Percentiles rank a stretch among this genome's conserved stretches.
phyloP scores from a whole-genome alignment of 2,888 invertebrate species.

The Camptogramma bilineatum region DNA sequence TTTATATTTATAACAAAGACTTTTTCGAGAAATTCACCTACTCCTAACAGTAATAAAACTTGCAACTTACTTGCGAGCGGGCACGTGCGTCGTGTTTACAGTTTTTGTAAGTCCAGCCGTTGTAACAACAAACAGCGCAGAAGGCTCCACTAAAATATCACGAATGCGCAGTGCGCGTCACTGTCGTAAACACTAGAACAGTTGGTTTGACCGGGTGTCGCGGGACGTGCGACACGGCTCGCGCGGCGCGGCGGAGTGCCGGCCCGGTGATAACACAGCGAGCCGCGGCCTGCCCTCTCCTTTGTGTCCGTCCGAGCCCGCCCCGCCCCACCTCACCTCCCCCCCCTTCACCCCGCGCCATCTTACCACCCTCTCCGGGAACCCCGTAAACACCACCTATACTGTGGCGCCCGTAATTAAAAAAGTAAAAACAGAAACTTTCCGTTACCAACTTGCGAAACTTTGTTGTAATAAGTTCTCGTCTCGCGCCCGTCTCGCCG shows the following conservation, averaged over 20 bases:
- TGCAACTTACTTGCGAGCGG: conserved; percentile 76
- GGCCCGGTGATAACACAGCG: conserved; percentile 79
- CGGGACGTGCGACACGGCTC: conserved; percentile 71
- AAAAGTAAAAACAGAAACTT: conserved; percentile 46
- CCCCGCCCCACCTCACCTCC: conserved; percentile 57
- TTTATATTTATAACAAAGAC: background rate
- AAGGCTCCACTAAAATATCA: conserved; percentile 56
- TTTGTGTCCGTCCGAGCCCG: conserved; percentile 82
- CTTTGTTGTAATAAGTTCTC: conserved; percentile 52
- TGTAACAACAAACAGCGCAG: conserved; percentile 59
- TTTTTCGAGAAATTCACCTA: background rate
- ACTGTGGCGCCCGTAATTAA: conserved; percentile 61
- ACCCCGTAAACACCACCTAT: conserved; percentile 71
- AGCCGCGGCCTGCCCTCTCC: conserved; percentile 81
- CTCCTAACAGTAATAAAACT: background rate
- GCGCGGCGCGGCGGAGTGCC: conserved; percentile 77
- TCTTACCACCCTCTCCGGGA: conserved; percentile 58
- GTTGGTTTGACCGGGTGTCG: conserved; percentile 59
- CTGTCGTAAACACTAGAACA: conserved; percentile 56
- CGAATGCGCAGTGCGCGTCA: conserved; percentile 70
- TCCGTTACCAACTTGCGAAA: conserved; percentile 56
- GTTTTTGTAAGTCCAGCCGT: conserved; percentile 72
- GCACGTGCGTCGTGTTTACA: conserved; percentile 81
- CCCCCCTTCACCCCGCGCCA: conserved; percentile 56
- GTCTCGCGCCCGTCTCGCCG: conserved; percentile 66